Base-by-base conservation (phyloP, 37 sponge, comb jelly and placozoan species). In the Axinella damicornis region DNA sequence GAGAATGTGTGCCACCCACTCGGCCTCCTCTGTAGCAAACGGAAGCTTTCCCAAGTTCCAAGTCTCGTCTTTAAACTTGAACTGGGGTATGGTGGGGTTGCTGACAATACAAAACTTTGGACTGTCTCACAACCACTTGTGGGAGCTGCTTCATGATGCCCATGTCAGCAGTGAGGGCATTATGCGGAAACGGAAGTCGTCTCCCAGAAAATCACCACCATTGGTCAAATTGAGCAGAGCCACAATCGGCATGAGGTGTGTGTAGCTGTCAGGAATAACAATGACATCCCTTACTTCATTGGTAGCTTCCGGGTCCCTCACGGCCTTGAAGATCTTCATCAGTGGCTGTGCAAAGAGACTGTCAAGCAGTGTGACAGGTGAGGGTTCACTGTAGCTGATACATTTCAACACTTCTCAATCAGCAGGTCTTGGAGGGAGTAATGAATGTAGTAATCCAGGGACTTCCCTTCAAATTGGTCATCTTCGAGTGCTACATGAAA, bases 101-200 rank as follows among this genome's bases (percentile, higher is more conserved):
- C 93, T 89, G 18, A 93, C 93, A 21, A 93, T 55, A 40, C 86
- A 83, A 67, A 88, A 84, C 32, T 77, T 77, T 0, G 27, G 63
- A 28, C 80, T 78, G 17, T 88, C 93, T 27, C 30, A 93, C 88
- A 2, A 63, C 57, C 12, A 71, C 73, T 18, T 33, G 36, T 0
- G 84, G 80, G 53, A 83, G 69, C 65, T 80, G 76, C 31, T 53
- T 30, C 24, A 92, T 58, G 38, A 92, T 59, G 19, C 92, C 92
- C 80, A 92, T 40, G 87, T 79, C 53, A 93, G 83, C 28, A 93
- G 20, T 30, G 94, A 93, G 40, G 86, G 89, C 83, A 86, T 85
- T 37, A 53, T 57, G 2, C 87, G 82, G 33, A 93, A 71, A 11
- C 84, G 67, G 36, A 67, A 74, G 5, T 57, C 37, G 53, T 93